Evolutionary conservation across 2,113 vertebrate species (phyloP).

Genomic region (Vireo altiloquus): DNA sequence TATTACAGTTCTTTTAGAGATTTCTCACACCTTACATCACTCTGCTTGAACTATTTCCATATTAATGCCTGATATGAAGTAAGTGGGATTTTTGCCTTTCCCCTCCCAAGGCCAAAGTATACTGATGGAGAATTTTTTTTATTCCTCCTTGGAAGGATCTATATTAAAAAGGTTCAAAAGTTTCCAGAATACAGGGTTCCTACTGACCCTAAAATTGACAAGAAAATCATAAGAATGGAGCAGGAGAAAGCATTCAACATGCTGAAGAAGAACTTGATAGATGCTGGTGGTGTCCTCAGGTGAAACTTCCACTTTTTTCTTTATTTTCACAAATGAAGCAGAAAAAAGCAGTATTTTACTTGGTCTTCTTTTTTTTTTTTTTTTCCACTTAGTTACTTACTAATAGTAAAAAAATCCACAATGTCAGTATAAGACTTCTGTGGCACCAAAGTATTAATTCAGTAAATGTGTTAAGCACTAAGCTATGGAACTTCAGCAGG

Average conservation of each 20-base stretch:
- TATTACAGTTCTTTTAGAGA: not conserved
- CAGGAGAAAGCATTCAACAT: slow-evolving; percentile 86
- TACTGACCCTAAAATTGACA: slow-evolving; percentile 84
- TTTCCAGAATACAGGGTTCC: slow-evolving; percentile 84
- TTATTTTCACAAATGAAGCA: not conserved
- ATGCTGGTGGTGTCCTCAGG: slow-evolving; percentile 80
- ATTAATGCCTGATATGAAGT: not conserved
- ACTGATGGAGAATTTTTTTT: not conserved
- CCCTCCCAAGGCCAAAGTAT: not conserved
- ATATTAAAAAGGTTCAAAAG: slow-evolving; percentile 87
- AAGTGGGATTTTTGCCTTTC: not conserved
- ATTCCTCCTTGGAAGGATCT: slow-evolving; percentile 74
- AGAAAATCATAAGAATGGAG: slow-evolving; percentile 84
- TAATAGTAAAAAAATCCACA: not conserved
- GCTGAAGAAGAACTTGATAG: slow-evolving; percentile 81
- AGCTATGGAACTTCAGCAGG: not conserved
- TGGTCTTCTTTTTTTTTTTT: not conserved
- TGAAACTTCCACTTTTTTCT: slow-evolving; percentile 51
- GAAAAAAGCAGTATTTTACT: not conserved
- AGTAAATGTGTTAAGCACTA: not conserved
- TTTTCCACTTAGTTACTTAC: not conserved
- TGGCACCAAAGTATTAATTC: not conserved
- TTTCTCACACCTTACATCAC: not conserved
- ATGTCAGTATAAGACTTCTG: not conserved
- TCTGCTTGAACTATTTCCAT: not conserved